These are phyloP conservation scores for Drosophila phalerata DNA, from an alignment of 2,888 invertebrate genomes.

Conservation along the genomic window DNA sequence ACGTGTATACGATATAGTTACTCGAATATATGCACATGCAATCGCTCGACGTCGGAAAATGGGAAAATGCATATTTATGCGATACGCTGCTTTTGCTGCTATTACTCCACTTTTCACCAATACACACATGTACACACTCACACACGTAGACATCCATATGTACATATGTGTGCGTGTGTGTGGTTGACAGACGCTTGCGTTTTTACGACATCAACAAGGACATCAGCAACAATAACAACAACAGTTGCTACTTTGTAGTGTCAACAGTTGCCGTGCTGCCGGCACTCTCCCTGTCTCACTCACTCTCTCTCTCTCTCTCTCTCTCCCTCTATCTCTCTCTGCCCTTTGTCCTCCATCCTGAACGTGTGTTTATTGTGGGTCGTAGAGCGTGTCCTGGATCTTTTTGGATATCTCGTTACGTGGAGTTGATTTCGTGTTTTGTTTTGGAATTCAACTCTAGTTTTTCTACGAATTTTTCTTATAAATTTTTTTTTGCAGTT, in stretches of 20 bases:
- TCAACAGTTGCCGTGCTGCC: conserved; percentile 66
- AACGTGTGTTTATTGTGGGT: conserved; percentile 6
- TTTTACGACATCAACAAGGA: conserved; percentile 57
- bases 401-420: conserved; percentile 34
- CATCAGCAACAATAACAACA: conserved; percentile 47
- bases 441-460: conserved; percentile 2
- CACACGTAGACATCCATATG: not conserved
- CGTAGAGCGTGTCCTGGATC: conserved; percentile 29
- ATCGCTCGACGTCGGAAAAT: conserved; percentile 43
- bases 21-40: conserved; percentile 64
- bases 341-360: not conserved
- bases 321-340: too few relatives aligned
- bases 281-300: not conserved
- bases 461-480: not conserved
- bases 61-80: conserved; percentile 72
- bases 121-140: conserved; percentile 7
- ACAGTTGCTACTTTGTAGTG: conserved; percentile 65
- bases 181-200: conserved; percentile 18
- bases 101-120: conserved; percentile 12
- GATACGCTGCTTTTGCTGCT: conserved; percentile 18
- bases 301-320: not conserved
- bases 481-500: not conserved
- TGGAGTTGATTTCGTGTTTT: conserved; percentile 31
- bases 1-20: not conserved
- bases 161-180: conserved; percentile 2